Conservation (phyloP, 2,888 invertebrate genomes). For the Pinctada fucata region DNA sequence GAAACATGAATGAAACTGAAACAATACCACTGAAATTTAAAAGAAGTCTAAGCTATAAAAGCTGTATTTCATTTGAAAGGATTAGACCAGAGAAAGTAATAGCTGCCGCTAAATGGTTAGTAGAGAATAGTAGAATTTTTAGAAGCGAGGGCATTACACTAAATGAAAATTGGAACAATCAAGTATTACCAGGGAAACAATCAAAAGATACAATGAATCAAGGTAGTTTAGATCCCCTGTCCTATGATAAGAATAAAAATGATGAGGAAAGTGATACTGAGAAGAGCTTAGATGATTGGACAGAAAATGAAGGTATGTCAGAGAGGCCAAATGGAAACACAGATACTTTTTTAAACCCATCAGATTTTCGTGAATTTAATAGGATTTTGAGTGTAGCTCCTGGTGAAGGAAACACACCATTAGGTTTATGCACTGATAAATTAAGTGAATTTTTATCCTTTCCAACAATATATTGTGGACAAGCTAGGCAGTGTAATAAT, state of each 20-base stretch:
- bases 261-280: too few relatives aligned
- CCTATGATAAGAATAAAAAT: too few relatives aligned
- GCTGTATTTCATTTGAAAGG: conserved; percentile 39
- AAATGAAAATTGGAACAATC: conserved; percentile 58
- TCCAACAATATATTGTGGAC: conserved; percentile 35
- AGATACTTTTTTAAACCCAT: conserved; percentile 37
- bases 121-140: conserved; percentile 35
- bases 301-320: conserved; percentile 32
- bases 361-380: conserved; percentile 37
- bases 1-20: conserved; percentile 44
- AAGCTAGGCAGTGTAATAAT: conserved; percentile 19
- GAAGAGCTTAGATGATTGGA: conserved; percentile 30
- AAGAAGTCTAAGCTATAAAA: conserved; percentile 31
- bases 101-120: conserved; percentile 46
- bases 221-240: too few relatives aligned
- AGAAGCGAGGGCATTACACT: conserved; percentile 51
- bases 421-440: conserved; percentile 28
- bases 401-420: conserved; percentile 34
- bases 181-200: not conserved
- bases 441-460: conserved; percentile 32
- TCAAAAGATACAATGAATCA: too few relatives aligned
- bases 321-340: conserved; percentile 27
- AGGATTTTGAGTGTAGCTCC: conserved; percentile 34
- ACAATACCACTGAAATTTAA: conserved; percentile 48
- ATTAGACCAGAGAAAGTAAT: conserved; percentile 44